A percentile compares a stretch with the other conserved stretches of the same genome.
These are phyloP conservation scores for Trichogramma evanescens DNA, from an alignment of 2,888 invertebrate species.

Conservation along the genomic window DNA sequence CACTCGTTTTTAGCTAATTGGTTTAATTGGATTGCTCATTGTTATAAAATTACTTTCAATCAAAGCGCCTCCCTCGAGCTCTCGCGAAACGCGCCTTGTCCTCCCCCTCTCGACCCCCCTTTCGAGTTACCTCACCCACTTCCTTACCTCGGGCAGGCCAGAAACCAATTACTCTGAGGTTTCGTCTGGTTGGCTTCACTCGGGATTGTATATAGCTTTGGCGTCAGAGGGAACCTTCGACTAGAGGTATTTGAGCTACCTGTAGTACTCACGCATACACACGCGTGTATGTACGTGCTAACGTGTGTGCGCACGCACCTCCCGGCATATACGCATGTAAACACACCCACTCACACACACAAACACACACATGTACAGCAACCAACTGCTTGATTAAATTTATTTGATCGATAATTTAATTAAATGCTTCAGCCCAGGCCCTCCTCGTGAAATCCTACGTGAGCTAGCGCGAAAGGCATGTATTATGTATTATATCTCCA, in stretches of 20 bases:
- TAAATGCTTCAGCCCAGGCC: constrained; percentile 3
- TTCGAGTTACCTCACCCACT: no score
- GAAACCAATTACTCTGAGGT: constrained; percentile 21
- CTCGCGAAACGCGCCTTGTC: no score
- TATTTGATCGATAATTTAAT: constrained; percentile 22
- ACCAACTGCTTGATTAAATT: constrained; percentile 16
- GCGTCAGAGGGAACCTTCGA: not conserved
- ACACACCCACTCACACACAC: no score
- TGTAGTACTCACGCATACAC: not conserved
- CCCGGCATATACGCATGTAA: no score
- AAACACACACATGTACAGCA: no score
- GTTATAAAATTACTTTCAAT: constrained; percentile 20
- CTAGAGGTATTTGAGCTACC: not conserved
- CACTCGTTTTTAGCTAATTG: constrained; percentile 9
- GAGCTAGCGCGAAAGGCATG: not conserved
- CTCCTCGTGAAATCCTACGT: constrained; percentile 3
- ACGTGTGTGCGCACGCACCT: no score
- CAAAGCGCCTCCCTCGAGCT: constrained; percentile 10
- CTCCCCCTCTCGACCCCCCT: no score
- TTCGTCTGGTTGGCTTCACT: constrained; percentile 1
- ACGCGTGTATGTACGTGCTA: no score
- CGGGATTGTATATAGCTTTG: not conserved
- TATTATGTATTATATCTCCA: no score
- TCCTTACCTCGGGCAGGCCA: no score
- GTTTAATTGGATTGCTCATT: constrained; percentile 21